A percentile compares a stretch with the other conserved stretches of the same genome.
Evolutionary conservation across 2,888 invertebrate species (phyloP).

Genomic region (Monopis laevigella): DNA sequence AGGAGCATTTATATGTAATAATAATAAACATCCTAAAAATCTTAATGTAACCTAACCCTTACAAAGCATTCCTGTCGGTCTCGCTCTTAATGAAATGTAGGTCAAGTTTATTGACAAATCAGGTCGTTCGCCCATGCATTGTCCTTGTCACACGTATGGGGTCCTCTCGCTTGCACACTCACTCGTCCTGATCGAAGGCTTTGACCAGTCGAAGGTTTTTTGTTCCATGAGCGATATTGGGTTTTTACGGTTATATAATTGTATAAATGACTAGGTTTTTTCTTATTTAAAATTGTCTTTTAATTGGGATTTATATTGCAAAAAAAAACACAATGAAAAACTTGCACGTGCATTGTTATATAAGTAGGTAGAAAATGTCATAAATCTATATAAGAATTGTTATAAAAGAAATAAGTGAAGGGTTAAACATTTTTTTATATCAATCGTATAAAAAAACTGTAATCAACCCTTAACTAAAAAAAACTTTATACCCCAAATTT

Average conservation of each 20-base stretch:
- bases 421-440: too few species aligned
- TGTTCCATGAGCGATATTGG: neutral
- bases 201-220: constrained; percentile 10
- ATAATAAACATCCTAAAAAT: too few species aligned
- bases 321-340: too few species aligned
- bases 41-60: constrained; percentile 26
- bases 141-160: constrained; percentile 23
- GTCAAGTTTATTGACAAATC: constrained; percentile 66
- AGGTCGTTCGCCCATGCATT: constrained; percentile 48
- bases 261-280: too few species aligned
- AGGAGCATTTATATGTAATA: too few species aligned
- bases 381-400: neutral
- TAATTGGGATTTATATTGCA: too few species aligned
- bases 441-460: neutral
- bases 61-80: constrained; percentile 36
- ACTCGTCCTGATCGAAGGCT: constrained; percentile 2
- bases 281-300: too few species aligned
- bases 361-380: neutral
- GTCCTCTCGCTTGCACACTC: constrained; percentile 22
- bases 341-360: neutral
- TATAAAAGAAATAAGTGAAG: too few species aligned
- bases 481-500: too few species aligned
- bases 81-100: constrained; percentile 58
- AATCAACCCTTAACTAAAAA: too few species aligned
- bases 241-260: neutral